Conservation (phyloP, 2,888 invertebrate genomes). For the Drosophila kuntzei region DNA sequence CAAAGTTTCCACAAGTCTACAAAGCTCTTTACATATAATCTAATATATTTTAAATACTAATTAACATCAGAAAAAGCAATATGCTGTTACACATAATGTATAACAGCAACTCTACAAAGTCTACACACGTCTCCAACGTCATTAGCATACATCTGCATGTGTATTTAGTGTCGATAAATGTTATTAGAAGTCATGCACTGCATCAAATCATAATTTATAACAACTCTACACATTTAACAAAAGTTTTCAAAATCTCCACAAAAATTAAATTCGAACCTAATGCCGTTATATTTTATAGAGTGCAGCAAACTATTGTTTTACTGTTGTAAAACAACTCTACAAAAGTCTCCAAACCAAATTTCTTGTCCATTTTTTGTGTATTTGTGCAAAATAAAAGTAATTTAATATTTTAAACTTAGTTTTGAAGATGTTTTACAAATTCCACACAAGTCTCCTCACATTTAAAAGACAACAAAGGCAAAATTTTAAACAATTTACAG, state of each 20-base stretch:
- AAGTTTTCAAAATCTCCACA: not conserved
- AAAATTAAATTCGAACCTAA: not conserved
- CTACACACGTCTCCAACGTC: not conserved
- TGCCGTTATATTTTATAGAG: not conserved
- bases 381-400: no score
- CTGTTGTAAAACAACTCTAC: not conserved
- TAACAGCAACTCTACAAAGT: not conserved
- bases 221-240: constrained; percentile 2
- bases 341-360: not conserved
- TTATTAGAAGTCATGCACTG: not conserved
- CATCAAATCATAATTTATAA: not conserved
- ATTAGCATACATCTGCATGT: not conserved
- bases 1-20: constrained; percentile 1
- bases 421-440: not conserved
- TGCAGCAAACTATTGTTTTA: not conserved
- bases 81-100: not conserved
- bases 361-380: no score
- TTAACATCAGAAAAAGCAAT: not conserved
- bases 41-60: not conserved
- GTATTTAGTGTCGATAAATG: not conserved
- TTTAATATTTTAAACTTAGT: not conserved
- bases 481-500: not conserved
- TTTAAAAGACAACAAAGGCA: not conserved
- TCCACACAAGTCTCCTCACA: constrained; percentile 8
- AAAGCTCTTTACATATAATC: not conserved